These are phyloP conservation scores for Habropoda laboriosa DNA, from an alignment of 1,140 invertebrate genomes.

Conservation along the genomic window DNA sequence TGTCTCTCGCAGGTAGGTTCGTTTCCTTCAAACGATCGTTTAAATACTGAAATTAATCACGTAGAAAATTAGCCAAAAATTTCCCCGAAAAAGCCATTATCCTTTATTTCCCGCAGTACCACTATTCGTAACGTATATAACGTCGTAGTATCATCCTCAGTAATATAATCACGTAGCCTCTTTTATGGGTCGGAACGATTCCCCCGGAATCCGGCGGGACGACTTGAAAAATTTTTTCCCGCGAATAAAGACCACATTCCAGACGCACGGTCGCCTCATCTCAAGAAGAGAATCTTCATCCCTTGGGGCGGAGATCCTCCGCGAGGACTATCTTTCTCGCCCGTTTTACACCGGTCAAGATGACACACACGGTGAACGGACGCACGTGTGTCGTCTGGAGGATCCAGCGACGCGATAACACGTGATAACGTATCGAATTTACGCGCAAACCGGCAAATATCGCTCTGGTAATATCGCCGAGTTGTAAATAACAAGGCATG, in stretches of 20 bases:
- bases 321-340: not conserved
- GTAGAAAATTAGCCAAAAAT: not conserved
- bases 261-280: not conserved
- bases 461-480: conserved; percentile 46
- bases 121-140: too few species aligned
- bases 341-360: not conserved
- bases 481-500: conserved; percentile 66
- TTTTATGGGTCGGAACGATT: not conserved
- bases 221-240: not conserved
- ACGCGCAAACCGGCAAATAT: conserved; percentile 58
- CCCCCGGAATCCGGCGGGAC: not conserved
- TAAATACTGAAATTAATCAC: too few species aligned
- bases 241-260: not conserved
- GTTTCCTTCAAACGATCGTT: not conserved
- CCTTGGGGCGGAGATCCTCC: not conserved
- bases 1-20: not conserved
- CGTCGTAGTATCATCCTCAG: too few species aligned
- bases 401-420: conserved; percentile 35
- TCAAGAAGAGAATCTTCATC: not conserved
- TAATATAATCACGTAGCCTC: not conserved
- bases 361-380: not conserved
- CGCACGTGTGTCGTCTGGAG: too few species aligned
- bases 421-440: conserved; percentile 56
- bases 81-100: too few species aligned
- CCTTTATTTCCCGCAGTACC: too few species aligned